Conservation (phyloP, 2,797 vertebrate species). For the Gallinago nigripennis region DNA sequence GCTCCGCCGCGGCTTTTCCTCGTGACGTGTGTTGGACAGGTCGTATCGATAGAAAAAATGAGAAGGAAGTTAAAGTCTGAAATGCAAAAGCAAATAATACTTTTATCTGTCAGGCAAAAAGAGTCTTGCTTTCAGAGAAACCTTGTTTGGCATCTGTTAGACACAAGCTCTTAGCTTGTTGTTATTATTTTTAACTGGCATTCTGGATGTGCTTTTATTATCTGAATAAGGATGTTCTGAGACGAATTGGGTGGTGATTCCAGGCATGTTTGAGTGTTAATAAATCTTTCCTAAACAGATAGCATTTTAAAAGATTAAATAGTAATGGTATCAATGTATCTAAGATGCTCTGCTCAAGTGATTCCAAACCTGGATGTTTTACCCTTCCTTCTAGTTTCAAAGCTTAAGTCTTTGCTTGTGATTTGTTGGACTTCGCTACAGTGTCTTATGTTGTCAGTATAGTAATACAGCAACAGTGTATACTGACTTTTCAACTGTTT, state of each 20-base stretch:
- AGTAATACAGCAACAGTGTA: neutral
- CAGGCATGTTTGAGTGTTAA: neutral
- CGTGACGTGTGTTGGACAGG: neutral
- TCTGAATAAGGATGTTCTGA: neutral
- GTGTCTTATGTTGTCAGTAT: neutral
- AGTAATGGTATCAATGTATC: neutral
- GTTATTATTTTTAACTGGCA: fast-evolving
- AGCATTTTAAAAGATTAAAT: neutral
- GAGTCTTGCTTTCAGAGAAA: neutral
- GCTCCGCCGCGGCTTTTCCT: neutral
- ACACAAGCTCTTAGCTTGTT: neutral
- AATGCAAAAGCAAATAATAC: neutral
- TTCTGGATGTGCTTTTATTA: neutral
- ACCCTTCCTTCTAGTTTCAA: neutral
- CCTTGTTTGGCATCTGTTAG: neutral
- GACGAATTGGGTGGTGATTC: neutral
- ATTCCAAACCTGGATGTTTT: neutral
- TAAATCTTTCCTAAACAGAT: neutral
- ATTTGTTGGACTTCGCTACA: neutral
- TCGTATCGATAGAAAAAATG: neutral
- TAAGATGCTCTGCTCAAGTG: neutral
- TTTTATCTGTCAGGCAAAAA: neutral
- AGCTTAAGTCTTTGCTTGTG: neutral
- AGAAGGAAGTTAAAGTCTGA: neutral
- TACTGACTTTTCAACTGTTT: neutral